Percentiles rank a stretch among this genome's conserved stretches.
phyloP scores from a whole-genome alignment of 2,113 vertebrate genomes.

The Pleuronectes platessa region DNA sequence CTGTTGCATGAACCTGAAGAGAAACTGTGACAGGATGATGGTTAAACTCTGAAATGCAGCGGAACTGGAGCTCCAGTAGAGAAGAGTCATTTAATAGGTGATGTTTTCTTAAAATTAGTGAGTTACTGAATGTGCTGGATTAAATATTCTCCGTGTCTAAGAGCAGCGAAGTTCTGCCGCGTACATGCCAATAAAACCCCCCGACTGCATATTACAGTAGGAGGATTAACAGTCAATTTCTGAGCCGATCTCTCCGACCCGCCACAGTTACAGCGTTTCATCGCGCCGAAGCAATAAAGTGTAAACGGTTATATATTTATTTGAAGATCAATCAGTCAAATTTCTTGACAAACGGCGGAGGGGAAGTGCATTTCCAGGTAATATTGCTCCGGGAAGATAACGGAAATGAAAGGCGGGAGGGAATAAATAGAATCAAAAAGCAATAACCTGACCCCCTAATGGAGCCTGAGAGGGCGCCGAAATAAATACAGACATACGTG shows the following conservation, averaged over 20 bases:
- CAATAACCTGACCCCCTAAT: slow-evolving; percentile 83
- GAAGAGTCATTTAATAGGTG: neutral
- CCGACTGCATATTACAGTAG: slow-evolving; percentile 7
- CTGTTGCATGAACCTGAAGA: too few relatives aligned
- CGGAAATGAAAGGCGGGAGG: slow-evolving; percentile 80
- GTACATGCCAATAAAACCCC: neutral
- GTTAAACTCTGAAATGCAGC: too few relatives aligned
- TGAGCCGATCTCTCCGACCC: slow-evolving; percentile 35
- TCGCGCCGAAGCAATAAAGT: slow-evolving; percentile 69
- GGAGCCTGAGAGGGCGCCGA: slow-evolving; percentile 77
- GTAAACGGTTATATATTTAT: slow-evolving; percentile 75
- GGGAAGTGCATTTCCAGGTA: slow-evolving; percentile 69
- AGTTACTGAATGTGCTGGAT: neutral
- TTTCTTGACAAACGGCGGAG: slow-evolving; percentile 61
- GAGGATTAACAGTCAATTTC: slow-evolving; percentile 12
- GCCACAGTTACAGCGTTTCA: slow-evolving; percentile 41
- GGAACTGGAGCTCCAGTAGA: too few relatives aligned
- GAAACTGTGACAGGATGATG: neutral
- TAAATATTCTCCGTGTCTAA: neutral
- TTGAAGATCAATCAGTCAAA: slow-evolving; percentile 80
- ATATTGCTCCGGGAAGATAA: slow-evolving; percentile 76
- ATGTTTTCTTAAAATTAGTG: too few relatives aligned
- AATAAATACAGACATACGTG: slow-evolving; percentile 82
- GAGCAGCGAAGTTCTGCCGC: neutral
- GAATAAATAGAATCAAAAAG: slow-evolving; percentile 84